Evolutionary conservation across 1,140 invertebrate genomes (phyloP), one percentile per base, ranked within the genome.

Genomic region (Paraescarpia echinospica): DNA sequence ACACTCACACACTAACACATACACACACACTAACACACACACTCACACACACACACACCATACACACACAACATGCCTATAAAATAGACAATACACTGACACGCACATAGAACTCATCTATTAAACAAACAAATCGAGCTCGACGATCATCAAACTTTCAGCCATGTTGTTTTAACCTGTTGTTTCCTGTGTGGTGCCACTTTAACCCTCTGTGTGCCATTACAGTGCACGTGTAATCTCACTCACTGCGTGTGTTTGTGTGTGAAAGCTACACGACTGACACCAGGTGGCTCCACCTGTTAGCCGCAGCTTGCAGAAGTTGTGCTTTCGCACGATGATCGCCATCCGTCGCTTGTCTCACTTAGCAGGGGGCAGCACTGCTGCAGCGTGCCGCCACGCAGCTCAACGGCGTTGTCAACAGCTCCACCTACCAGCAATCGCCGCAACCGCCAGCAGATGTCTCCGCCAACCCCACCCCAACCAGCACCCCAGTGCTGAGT

Each of bases 401-500:
- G 59, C 90, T 35, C 34, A 90, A 90, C 35, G 90, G 90, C 90
- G 90, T 35, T 18, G 35, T 34, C 90, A 90, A 22, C 90, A 90
- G 34, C 35, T 90, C 35, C 59, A 77, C 59, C 59, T 77, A 18
- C 59, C 59, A 77, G 27, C 59, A 77, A 12, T 90, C 90, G 14
- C 90, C 90, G 34, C 90, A 90, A 22, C 34, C 90, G 14, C 90
- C 90, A 34, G 34, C 90, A 90, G 90, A 90, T 34, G 34, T 89
- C 93, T 93, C 51, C 92, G 93, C 91, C 93, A 92, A 41, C 93
- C 93, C 94, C 92, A 94, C 93, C 89, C 94, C 93, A 89, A 92
- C 93, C 91, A 95, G 94, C 91, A 94, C 94, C 34, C 95, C 94
- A 77, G 93, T 95, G 93, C 93, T 95, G 88, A 94, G 94, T 94